Base-by-base conservation (phyloP, 2,888 invertebrate genomes). In the Ormyrus thymus region DNA sequence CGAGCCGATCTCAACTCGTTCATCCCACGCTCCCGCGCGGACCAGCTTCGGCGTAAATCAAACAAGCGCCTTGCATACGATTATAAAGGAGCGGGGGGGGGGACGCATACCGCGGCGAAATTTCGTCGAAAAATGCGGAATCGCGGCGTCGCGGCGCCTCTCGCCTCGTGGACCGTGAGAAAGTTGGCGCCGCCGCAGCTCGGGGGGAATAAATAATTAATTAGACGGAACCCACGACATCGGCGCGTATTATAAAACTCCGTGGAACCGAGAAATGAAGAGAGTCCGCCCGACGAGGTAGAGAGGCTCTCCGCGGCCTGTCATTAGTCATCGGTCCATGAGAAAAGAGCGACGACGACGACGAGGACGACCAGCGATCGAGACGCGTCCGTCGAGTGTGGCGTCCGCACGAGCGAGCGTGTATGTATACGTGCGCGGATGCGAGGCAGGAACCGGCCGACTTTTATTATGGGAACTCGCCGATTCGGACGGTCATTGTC, bases 161-260 rank as follows among this genome's bases (percentile, higher is more conserved):
- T 59, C 59, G 11, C 7, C 29, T 29, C 15, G 50, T 58, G 58
- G 58, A 69, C 74, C 79, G 79, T 79, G 79, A 79, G 79, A 79
- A 79, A 76, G 61, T 72, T 72, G 72, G 79, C 72, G 79, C 76
- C 75, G 56, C 29, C 64, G 45, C 6, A 43, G 73, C 50, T 68
- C 45, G 71, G 46, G 71, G 46, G 29, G 68, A 66, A 80, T 80
- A 80, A 80, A 78, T 80, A 77, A 80, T 80, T 78, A 78, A 80
- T 77, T 75, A 69, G 70, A 78, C 75, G 66, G 76, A 76, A 73
- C 73, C 77, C 66, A 74, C 74, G 55, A 68, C 61, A 62, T 61
- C 50, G 45, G 8, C 50, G 46, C 45, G 51, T 68, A 73, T 61
- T 74, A 69, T 69, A 73, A 78, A 29, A 73, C 48, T n/a, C 29